Conservation (phyloP, 1,140 invertebrate species). For the Philotrypesis tridentata region DNA sequence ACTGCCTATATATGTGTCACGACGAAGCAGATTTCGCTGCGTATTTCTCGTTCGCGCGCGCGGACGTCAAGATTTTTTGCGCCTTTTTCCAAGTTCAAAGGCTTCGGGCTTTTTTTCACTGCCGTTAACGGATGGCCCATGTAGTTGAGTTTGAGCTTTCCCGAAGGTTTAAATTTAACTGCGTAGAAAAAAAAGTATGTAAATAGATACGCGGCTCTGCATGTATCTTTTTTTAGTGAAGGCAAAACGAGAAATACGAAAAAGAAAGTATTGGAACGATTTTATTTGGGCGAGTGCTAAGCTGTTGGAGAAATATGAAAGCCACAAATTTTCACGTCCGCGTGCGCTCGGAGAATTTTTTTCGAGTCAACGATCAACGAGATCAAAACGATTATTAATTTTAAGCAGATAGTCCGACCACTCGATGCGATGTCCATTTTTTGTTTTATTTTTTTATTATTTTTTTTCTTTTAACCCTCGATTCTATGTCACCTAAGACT, state of each 20-base stretch:
- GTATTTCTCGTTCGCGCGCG: background rate
- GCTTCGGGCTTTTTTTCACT: background rate
- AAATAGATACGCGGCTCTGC: background rate
- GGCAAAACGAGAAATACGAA: background rate
- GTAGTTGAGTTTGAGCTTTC: background rate
- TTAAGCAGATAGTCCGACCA: conserved; percentile 1
- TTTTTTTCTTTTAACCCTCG: background rate
- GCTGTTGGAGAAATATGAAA: background rate
- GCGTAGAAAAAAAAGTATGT: background rate
- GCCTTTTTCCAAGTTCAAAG: background rate
- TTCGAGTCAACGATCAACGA: conserved; percentile 29
- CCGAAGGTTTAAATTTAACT: background rate
- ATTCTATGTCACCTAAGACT: conserved; percentile 24
- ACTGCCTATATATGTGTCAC: background rate
- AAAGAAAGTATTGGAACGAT: background rate
- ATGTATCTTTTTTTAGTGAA: background rate
- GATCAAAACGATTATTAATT: conserved; percentile 29
- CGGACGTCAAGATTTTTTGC: background rate
- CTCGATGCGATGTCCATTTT: background rate
- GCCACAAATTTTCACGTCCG: background rate
- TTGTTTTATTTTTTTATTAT: background rate
- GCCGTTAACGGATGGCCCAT: background rate
- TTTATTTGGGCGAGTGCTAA: background rate
- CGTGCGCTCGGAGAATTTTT: background rate
- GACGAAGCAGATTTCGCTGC: background rate